Evolutionary conservation across 2,888 invertebrate genomes (phyloP).

Genomic region (Iphiclides podalirius): DNA sequence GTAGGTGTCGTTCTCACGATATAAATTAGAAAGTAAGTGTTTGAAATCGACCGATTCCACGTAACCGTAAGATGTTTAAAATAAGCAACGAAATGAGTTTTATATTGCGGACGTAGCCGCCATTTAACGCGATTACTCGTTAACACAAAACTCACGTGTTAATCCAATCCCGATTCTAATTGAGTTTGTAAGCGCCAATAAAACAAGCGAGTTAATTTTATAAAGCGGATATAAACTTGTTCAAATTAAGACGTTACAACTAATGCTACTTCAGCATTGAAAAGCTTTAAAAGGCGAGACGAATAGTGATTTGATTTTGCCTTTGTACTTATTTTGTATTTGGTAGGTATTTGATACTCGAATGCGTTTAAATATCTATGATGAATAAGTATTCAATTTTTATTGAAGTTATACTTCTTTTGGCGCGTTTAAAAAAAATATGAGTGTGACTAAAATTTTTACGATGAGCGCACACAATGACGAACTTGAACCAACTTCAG

Average conservation of each 20-base stretch:
- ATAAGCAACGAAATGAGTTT: slow-evolving; percentile 2
- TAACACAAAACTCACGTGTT: slow-evolving; percentile 11
- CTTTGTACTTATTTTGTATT: not conserved
- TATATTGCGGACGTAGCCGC: not conserved
- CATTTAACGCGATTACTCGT: slow-evolving; percentile 9
- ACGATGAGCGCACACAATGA: too few relatives aligned
- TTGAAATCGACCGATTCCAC: not conserved
- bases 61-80: slow-evolving; percentile 2
- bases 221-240: slow-evolving; percentile 10
- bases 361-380: too few relatives aligned
- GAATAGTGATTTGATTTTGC: not conserved
- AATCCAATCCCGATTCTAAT: slow-evolving; percentile 12
- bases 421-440: too few relatives aligned
- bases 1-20: slow-evolving; percentile 8
- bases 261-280: not conserved
- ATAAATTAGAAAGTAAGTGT: not conserved
- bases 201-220: slow-evolving; percentile 18
- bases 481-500: too few relatives aligned
- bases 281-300: not conserved
- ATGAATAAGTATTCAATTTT: too few relatives aligned
- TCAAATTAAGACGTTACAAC: not conserved
- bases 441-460: too few relatives aligned
- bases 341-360: not conserved
- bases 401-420: too few relatives aligned
- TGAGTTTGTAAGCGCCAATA: slow-evolving; percentile 9